A percentile compares a stretch with the other conserved stretches of the same genome.
These are phyloP conservation scores for Eudemis profundana DNA, from an alignment of 2,888 invertebrate genomes.

Conservation along the genomic window DNA sequence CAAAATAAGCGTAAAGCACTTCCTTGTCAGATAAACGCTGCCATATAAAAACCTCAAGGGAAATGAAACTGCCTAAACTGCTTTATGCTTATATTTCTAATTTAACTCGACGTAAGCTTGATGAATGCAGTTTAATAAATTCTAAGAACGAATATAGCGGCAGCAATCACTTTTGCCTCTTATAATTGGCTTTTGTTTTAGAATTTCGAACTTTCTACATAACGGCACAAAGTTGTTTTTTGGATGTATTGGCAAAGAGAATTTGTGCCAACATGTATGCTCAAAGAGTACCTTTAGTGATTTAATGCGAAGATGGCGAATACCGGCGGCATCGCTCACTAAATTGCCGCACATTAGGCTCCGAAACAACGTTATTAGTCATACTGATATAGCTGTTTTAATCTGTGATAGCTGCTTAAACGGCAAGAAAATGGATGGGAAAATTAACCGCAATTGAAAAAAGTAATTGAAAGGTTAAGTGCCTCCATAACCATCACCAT, in stretches of 20 bases:
- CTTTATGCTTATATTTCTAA: constrained; percentile 47
- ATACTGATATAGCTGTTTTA: too few relatives aligned
- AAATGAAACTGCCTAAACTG: constrained; percentile 40
- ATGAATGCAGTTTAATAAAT: constrained; percentile 61
- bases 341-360: constrained; percentile 7
- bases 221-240: not conserved
- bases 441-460: too few relatives aligned
- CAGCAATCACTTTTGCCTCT: constrained; percentile 3
- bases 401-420: too few relatives aligned
- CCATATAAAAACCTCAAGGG: constrained; percentile 7
- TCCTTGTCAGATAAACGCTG: not conserved
- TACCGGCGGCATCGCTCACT: constrained; percentile 9
- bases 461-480: too few relatives aligned
- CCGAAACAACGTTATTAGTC: constrained; percentile 16
- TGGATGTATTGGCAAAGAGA: not conserved
- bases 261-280: not conserved
- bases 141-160: constrained; percentile 14
- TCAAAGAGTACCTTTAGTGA: not conserved
- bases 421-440: too few relatives aligned
- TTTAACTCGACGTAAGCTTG: constrained; percentile 54
- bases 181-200: not conserved
- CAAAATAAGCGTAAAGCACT: too few relatives aligned
- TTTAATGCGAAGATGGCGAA: constrained; percentile 30
- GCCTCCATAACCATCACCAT: too few relatives aligned
- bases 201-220: not conserved